These are phyloP conservation scores for Morone chrysops DNA, from an alignment of 2,113 vertebrate species.

Conservation along the genomic window DNA sequence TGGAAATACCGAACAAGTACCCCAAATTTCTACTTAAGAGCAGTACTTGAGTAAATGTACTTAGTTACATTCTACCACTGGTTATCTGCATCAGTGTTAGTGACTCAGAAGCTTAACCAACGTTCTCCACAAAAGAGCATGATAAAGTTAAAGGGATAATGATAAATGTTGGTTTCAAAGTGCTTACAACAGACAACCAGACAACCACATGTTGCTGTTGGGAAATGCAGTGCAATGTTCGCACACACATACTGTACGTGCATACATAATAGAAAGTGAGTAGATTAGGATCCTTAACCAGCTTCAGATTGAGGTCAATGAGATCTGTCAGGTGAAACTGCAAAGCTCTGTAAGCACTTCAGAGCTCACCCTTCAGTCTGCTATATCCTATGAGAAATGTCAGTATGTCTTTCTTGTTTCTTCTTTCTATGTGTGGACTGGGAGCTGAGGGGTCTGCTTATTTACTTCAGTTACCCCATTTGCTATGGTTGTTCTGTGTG, in stretches of 20 bases:
- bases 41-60: background rate
- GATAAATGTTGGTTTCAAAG: background rate
- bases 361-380: conserved; percentile 67
- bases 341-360: conserved; percentile 82
- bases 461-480: background rate
- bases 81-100: background rate
- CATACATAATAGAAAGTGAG: conserved; percentile 62
- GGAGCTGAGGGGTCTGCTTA: background rate
- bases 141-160: background rate
- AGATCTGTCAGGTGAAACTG: conserved; percentile 79
- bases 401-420: background rate
- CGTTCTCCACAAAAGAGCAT: background rate
- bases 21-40: background rate
- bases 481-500: background rate
- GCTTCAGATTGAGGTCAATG: conserved; percentile 84
- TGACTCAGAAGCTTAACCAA: background rate
- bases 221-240: background rate
- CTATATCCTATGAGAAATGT: conserved; percentile 18
- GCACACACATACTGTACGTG: background rate
- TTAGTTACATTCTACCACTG: background rate
- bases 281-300: conserved; percentile 79
- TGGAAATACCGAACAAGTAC: background rate
- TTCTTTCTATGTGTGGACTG: background rate
- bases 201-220: background rate
- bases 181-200: background rate